Base-by-base conservation (phyloP, 2,113 vertebrate genomes). In the Nycticorax nycticorax region DNA sequence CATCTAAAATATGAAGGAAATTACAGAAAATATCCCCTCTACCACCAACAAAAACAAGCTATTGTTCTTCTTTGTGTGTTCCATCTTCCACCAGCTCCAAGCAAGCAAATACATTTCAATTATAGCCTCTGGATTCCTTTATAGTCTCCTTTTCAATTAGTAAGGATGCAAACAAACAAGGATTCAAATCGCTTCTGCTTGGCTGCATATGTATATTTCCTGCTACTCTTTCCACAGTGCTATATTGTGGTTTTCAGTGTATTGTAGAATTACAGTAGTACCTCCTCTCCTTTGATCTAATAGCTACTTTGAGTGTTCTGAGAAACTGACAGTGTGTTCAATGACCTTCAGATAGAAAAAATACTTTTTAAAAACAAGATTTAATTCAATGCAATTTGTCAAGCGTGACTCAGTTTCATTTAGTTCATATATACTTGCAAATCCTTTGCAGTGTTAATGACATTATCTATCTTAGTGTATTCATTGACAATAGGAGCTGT, bases 281-380 rank as follows among this genome's bases (percentile, higher is more conserved):
- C 17, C 9, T 87, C 72, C 39, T 85, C 39, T 27, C 8, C 26
- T 85, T 73, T 62, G 10, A 56, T 81, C 45, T 88, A 94, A 92
- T n/a, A 92, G 19, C 41, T 94, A 21, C 52, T 92, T 72, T 30
- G 21, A 57, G 26, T 50, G 18, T 57, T 93, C 48, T 97, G 57
- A 91, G 67, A 37, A 67, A 88, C 84, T 95, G 75, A 69, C 67
- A 96, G 35, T 56, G 33, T 6, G 1, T 92, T 10, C 48, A 92
- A 82, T 94, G 68, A 89, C 63, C 62, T 95, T 92, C 72, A 89
- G 27, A 87, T 41, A 86, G 72, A 88, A 96, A 88, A 80, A 92
- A 32, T 37, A 30, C 2, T 17, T 79, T 75, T 89, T 56, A 76
- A 3, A 81, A 95, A 94, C 14, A 74, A 85, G 18, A 79, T 45